These are phyloP conservation scores for Prolemur simus DNA, from an alignment of 2,113 vertebrate species.

Conservation along the genomic window DNA sequence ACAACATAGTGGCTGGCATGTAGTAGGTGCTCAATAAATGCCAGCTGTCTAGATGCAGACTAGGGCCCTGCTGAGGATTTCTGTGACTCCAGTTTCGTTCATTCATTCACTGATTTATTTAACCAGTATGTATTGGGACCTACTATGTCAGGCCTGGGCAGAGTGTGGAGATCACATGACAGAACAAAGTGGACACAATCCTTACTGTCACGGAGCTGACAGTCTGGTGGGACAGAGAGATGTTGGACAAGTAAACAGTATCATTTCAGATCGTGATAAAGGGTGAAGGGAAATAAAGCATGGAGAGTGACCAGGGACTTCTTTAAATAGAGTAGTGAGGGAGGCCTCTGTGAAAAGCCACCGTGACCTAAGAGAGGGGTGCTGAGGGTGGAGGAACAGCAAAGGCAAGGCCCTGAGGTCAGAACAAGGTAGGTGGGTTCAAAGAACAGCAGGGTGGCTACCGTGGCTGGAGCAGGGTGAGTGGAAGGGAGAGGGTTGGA, in stretches of 20 bases:
- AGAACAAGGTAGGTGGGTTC: background rate
- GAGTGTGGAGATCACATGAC: background rate
- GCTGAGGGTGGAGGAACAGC: background rate
- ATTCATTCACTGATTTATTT: background rate
- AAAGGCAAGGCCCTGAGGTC: background rate
- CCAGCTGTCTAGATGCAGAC: background rate
- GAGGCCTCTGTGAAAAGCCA: background rate
- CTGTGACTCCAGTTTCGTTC: rapidly evolving
- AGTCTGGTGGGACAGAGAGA: background rate
- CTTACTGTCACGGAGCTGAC: background rate
- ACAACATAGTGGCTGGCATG: background rate
- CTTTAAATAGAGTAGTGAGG: background rate
- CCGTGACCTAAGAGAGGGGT: too few relatives aligned
- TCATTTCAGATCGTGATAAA: rapidly evolving
- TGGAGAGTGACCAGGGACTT: background rate
- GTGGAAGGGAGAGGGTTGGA: rapidly evolving
- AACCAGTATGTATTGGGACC: background rate
- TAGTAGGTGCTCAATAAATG: background rate
- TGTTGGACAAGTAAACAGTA: rapidly evolving
- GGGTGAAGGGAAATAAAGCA: background rate
- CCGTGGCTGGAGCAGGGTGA: background rate
- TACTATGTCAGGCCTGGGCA: background rate
- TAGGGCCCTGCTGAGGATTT: rapidly evolving
- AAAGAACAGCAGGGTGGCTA: rapidly evolving
- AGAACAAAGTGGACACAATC: background rate